Conservation (phyloP, 1,140 invertebrate species). For the Heliconius himera region DNA sequence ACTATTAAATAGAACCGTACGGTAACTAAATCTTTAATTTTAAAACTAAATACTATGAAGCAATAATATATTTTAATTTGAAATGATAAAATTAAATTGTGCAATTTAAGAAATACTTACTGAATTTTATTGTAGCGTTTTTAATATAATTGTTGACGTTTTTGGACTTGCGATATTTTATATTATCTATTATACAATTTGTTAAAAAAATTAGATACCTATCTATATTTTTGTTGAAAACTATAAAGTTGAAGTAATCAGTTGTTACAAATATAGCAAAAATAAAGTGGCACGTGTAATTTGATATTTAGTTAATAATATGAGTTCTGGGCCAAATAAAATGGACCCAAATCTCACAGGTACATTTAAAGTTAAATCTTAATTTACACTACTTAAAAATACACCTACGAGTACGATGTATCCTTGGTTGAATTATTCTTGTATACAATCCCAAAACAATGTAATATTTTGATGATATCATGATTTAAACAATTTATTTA, state of each 20-base stretch:
- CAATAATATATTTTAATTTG: too few relatives aligned
- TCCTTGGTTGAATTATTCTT: conserved; percentile 17
- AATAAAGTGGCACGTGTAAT: conserved; percentile 34
- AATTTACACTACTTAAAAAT: background rate
- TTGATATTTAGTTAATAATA: conserved; percentile 43
- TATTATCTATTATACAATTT: conserved; percentile 1
- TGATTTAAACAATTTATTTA: background rate
- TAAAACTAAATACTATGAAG: too few relatives aligned
- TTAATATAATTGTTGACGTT: background rate
- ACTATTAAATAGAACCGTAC: too few relatives aligned
- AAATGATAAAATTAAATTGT: too few relatives aligned
- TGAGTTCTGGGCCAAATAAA: conserved; percentile 50
- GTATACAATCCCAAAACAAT: background rate
- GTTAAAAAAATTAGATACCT: background rate
- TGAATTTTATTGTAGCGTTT: too few relatives aligned
- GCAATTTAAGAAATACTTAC: too few relatives aligned
- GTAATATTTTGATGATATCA: conserved; percentile 1
- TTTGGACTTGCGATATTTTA: background rate
- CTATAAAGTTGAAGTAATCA: background rate
- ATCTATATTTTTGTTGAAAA: conserved; percentile 10
- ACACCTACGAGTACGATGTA: conserved; percentile 21
- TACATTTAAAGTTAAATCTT: conserved; percentile 23
- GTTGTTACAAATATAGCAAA: conserved; percentile 15
- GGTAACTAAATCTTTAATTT: too few relatives aligned
- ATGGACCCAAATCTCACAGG: conserved; percentile 66